Conservation (phyloP, 2,113 vertebrate genomes). For the Microcebus jonahi region DNA sequence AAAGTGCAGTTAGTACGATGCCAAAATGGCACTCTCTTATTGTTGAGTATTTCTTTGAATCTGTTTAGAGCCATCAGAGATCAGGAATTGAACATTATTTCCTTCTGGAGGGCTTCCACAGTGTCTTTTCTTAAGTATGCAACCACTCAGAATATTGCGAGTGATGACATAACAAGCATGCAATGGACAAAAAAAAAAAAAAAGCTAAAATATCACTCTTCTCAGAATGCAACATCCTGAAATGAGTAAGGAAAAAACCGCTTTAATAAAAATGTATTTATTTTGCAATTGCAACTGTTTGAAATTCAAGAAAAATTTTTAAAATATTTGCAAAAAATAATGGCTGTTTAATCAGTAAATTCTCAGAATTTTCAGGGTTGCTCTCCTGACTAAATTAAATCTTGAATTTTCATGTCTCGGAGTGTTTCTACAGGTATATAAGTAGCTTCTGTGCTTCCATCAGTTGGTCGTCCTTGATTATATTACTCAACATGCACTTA, state of each 20-base stretch:
- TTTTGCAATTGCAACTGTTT: neutral
- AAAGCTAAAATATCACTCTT: neutral
- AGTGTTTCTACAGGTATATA: neutral
- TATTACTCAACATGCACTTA: neutral
- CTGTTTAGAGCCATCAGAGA: neutral
- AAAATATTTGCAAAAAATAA: neutral
- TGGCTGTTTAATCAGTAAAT: neutral
- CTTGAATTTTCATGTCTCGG: neutral
- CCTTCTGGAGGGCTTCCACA: neutral
- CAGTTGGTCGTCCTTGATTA: neutral
- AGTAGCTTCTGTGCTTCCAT: neutral
- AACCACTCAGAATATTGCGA: neutral
- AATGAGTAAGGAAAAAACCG: neutral
- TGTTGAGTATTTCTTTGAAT: neutral
- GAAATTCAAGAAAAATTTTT: neutral
- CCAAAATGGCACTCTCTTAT: neutral
- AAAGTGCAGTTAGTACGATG: neutral
- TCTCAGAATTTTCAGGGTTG: conserved; percentile 21
- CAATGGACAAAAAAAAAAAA: neutral
- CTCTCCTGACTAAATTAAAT: neutral
- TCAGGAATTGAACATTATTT: neutral
- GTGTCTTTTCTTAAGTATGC: neutral
- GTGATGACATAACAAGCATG: neutral
- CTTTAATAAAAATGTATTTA: neutral
- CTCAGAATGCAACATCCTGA: neutral